Evolutionary conservation across 2,888 invertebrate species (phyloP).

Genomic region (Acrobasis repandana): DNA sequence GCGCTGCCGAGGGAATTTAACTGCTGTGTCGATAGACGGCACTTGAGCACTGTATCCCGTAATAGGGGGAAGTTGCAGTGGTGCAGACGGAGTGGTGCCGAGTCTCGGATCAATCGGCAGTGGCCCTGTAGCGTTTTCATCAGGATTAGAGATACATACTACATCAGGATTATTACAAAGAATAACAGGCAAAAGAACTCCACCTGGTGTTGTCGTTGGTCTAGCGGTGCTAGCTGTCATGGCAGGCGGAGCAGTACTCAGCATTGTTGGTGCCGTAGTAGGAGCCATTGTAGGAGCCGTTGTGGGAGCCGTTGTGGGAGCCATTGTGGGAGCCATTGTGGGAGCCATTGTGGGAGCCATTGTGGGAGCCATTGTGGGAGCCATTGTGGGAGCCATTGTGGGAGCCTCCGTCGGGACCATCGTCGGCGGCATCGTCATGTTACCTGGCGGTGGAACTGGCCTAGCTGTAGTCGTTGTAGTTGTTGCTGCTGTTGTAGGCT

Average conservation of each 20-base stretch:
- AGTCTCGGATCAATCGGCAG: slow-evolving; percentile 74
- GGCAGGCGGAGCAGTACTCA: slow-evolving; percentile 31
- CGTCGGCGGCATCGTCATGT: slow-evolving; percentile 29
- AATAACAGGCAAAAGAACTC: slow-evolving; percentile 60
- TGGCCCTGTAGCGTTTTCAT: slow-evolving; percentile 68
- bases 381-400: slow-evolving; percentile 30
- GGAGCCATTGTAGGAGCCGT: slow-evolving; percentile 31
- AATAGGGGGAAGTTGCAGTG: slow-evolving; percentile 56
- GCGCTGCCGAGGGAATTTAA: slow-evolving; percentile 68
- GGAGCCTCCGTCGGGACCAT: slow-evolving; percentile 28
- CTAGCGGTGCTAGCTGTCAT: slow-evolving; percentile 23
- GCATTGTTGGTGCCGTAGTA: slow-evolving; percentile 34
- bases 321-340: slow-evolving; percentile 28
- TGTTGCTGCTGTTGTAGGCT: slow-evolving; percentile 59
- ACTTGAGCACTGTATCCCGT: slow-evolving; percentile 60
- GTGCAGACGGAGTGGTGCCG: slow-evolving; percentile 66
- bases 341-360: slow-evolving; percentile 34
- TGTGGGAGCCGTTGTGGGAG: slow-evolving; percentile 33
- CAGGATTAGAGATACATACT: slow-evolving; percentile 73
- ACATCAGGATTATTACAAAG: slow-evolving; percentile 70
- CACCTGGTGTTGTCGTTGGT: slow-evolving; percentile 48
- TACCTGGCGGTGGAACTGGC: not conserved
- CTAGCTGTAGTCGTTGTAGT: slow-evolving; percentile 33
- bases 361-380: slow-evolving; percentile 25
- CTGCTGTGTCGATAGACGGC: slow-evolving; percentile 58